Conservation (phyloP, 2,888 invertebrate species). For the Dione juno region DNA sequence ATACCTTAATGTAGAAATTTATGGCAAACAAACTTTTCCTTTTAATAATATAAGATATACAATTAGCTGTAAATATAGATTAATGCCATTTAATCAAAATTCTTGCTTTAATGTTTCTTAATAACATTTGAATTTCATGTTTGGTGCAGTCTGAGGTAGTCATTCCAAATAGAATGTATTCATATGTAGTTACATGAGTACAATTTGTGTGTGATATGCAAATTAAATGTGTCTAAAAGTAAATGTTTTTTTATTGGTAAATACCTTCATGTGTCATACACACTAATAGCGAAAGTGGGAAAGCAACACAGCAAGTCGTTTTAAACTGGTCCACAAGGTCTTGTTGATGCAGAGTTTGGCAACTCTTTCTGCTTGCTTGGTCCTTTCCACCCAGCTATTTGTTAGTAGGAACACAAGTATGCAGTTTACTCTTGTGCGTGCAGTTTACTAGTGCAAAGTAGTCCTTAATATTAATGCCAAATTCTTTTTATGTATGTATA, state of each 20-base stretch:
- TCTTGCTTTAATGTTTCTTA: constrained; percentile 22
- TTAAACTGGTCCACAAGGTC: too few species aligned
- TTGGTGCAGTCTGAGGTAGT: constrained; percentile 27
- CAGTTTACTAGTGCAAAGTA: too few species aligned
- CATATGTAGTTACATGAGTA: constrained; percentile 30
- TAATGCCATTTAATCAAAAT: constrained; percentile 22
- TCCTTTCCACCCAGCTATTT: too few species aligned
- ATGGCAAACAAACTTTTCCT: constrained; percentile 1
- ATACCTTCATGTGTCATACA: too few species aligned
- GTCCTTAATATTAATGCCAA: too few species aligned
- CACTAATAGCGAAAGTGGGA: too few species aligned
- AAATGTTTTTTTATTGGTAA: not conserved
- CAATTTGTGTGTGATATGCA: constrained; percentile 41
- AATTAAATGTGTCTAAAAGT: constrained; percentile 33
- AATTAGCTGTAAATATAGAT: constrained; percentile 33
- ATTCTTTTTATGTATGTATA: too few species aligned
- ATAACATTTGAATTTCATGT: not conserved
- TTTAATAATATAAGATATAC: constrained; percentile 17
- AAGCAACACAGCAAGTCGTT: too few species aligned
- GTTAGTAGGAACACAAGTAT: too few species aligned
- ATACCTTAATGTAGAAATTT: not conserved
- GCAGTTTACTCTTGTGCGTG: too few species aligned
- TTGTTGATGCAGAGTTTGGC: too few species aligned
- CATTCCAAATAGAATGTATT: constrained; percentile 42
- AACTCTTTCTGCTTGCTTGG: too few species aligned